Base-by-base conservation (phyloP, 1,140 invertebrate genomes). In the Protaetia brevitarsis region DNA sequence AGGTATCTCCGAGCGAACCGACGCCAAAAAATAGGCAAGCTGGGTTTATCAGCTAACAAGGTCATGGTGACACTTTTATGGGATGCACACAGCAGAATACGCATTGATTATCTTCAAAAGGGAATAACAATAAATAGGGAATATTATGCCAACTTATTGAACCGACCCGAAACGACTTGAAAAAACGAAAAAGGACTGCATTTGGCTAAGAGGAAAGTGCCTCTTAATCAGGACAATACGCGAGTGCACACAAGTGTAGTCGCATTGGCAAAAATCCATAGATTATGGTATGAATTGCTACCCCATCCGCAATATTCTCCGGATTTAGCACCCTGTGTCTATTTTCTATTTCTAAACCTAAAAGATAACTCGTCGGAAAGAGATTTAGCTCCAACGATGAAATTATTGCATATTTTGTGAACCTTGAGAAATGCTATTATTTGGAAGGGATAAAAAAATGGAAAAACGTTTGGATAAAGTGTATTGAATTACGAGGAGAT, bases 321-420 rank as follows among this genome's bases (percentile, higher is more conserved):
- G 65, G 78, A 83, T 71, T 70, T 82, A 36, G 74, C 77, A 37
- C 77, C 78, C 28, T 75, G 72, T 51, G 79, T 82, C 70, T 80
- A 76, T 67, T 73, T 73, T 59, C 60, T 77, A 23, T 77, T 77
- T 72, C 71, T 69, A 68, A 74, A 73, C 64, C 45, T 74, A 71
- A 73, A 78, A 74, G 77, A 73, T 73, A 59, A 57, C 76, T 76
- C 57, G 57, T 68, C 57, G 72, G 71, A 66, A 71, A 74, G 66
- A 72, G 57, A 72, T 78, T 76, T 73, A 36, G 34, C 65, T 68
- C 65, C 59, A 71, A 72, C 66, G 67, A 73, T 69, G 67, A 76
- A 26, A 26, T 28, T 27, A 59, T 59, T 27, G 29, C 28, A 59
- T 27, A 51, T 51, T 51, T 51, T 51, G 45, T 16, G 8, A 11